Evolutionary conservation across 1,140 invertebrate species (phyloP).

Genomic region (Triops cancriformis): DNA sequence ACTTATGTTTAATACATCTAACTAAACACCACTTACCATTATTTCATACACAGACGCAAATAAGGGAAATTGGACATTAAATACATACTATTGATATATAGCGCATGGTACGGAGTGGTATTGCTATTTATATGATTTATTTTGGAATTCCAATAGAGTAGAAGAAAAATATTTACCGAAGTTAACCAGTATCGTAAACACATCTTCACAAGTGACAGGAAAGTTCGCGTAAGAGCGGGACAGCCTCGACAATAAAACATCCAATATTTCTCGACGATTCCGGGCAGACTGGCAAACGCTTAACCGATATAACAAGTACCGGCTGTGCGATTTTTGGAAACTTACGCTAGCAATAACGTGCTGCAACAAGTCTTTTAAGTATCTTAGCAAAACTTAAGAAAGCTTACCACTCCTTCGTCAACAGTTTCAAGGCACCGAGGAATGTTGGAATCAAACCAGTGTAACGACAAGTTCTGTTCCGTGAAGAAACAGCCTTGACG

Average conservation of each 20-base stretch:
- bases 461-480: background rate
- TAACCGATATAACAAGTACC: background rate
- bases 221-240: background rate
- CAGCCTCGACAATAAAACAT: background rate
- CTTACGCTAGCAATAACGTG: background rate
- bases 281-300: background rate
- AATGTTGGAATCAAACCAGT: background rate
- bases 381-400: background rate
- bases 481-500: slow-evolving; percentile 35
- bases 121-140: too few relatives aligned
- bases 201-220: background rate
- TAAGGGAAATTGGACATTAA: too few relatives aligned
- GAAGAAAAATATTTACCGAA: too few relatives aligned
- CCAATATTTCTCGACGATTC: background rate
- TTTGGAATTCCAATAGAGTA: too few relatives aligned
- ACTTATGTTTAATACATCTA: too few relatives aligned
- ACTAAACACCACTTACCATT: too few relatives aligned
- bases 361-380: background rate
- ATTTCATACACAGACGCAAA: too few relatives aligned
- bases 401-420: background rate
- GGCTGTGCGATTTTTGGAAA: background rate
- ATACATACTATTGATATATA: too few relatives aligned
- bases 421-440: background rate
- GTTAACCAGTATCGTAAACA: background rate
- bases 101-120: too few relatives aligned